phyloP scores from a whole-genome alignment of 2,888 invertebrate species.

The Cheilosia variabilis region DNA sequence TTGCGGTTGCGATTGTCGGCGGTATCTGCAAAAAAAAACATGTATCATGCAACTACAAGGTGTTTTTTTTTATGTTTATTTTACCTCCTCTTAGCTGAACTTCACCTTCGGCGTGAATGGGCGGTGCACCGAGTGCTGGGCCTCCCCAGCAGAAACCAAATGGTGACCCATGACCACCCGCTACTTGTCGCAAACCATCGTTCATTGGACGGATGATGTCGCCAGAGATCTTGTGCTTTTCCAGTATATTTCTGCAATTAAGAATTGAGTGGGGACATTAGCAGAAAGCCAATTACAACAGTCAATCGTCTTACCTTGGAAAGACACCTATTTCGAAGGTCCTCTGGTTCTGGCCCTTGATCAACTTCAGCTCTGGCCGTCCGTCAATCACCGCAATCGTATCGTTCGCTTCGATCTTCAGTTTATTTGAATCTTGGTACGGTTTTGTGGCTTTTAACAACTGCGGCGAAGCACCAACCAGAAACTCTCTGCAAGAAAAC shows the following conservation, averaged over 20 bases:
- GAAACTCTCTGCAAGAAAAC: slow-evolving; percentile 85
- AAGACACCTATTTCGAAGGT: slow-evolving; percentile 95
- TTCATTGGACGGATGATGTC: slow-evolving; percentile 92
- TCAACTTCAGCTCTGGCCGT: slow-evolving; percentile 94
- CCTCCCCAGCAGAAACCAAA: slow-evolving; percentile 94
- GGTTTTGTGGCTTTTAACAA: slow-evolving; percentile 87
- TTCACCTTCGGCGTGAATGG: slow-evolving; percentile 83
- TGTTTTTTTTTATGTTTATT: background rate
- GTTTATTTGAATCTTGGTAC: slow-evolving; percentile 90
- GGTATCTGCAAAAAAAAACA: slow-evolving; percentile 10
- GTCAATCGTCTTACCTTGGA: slow-evolving; percentile 86
- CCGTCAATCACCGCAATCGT: slow-evolving; percentile 95
- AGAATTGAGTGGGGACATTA: slow-evolving; percentile 20
- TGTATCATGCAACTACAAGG: background rate
- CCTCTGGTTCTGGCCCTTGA: slow-evolving; percentile 97
- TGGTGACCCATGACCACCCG: slow-evolving; percentile 87
- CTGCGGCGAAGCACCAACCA: slow-evolving; percentile 88
- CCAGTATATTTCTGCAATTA: slow-evolving; percentile 85
- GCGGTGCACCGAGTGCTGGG: slow-evolving; percentile 92
- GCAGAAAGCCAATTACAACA: background rate
- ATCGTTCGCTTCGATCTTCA: slow-evolving; percentile 92
- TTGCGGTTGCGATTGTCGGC: slow-evolving; percentile 83
- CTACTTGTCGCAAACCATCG: slow-evolving; percentile 92
- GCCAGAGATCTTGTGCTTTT: slow-evolving; percentile 88
- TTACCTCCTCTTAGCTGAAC: slow-evolving; percentile 78